Conservation (phyloP, 2,888 invertebrate genomes). For the Crocallis elinguaria region DNA sequence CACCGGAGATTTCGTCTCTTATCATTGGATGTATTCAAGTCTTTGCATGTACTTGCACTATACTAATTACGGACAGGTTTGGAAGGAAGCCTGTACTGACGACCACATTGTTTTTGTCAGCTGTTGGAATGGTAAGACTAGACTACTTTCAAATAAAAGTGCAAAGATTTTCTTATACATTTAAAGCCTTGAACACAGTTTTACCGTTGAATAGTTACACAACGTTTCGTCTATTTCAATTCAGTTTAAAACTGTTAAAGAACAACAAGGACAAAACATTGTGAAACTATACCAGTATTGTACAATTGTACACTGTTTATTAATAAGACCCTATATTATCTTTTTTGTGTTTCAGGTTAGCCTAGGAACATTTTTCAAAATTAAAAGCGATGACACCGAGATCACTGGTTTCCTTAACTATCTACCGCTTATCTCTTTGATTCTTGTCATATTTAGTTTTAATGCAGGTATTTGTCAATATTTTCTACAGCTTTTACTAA, state of each 20-base stretch:
- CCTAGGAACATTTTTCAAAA: slow-evolving; percentile 28
- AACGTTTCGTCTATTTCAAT: too few species aligned
- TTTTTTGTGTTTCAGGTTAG: slow-evolving; percentile 31
- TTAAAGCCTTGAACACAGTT: too few species aligned
- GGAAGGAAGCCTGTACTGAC: slow-evolving; percentile 49
- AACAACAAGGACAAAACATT: too few species aligned
- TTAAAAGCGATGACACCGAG: slow-evolving; percentile 13
- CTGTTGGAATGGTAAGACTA: slow-evolving; percentile 30
- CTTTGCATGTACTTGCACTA: slow-evolving; percentile 52
- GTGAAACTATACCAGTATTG: too few species aligned
- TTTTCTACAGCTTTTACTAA: neutral
- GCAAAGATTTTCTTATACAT: too few species aligned
- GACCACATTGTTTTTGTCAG: slow-evolving; percentile 2
- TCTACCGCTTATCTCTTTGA: slow-evolving; percentile 63
- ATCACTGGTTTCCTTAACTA: slow-evolving; percentile 60
- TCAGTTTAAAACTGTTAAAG: too few species aligned
- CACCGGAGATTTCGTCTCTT: slow-evolving; percentile 55
- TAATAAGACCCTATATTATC: neutral
- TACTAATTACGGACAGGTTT: slow-evolving; percentile 44
- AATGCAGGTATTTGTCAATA: slow-evolving; percentile 54
- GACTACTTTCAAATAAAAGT: too few species aligned
- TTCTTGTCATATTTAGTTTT: slow-evolving; percentile 61
- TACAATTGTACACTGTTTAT: neutral
- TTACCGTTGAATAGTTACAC: too few species aligned
- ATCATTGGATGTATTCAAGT: slow-evolving; percentile 58